phyloP scores from a whole-genome alignment of 2,888 invertebrate genomes.

The Rhodophaea formosa region DNA sequence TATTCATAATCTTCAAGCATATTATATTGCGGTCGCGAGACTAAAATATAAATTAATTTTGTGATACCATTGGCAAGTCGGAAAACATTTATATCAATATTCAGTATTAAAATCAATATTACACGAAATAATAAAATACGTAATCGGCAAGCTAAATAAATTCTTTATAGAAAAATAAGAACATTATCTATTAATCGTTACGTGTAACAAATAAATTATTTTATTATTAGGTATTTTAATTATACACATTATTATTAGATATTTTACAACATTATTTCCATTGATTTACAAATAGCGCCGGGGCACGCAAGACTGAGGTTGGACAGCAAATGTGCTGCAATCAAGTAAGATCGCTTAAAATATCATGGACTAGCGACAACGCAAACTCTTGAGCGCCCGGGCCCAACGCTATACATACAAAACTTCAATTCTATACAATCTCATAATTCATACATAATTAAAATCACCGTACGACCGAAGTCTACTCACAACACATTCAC shows the following conservation, averaged over 20 bases:
- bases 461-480: not conserved
- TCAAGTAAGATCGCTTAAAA: not conserved
- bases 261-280: constrained; percentile 51
- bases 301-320: not conserved
- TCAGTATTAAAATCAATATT: constrained; percentile 28
- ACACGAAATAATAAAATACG: constrained; percentile 48
- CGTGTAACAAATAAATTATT: constrained; percentile 60
- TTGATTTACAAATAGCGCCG: constrained; percentile 46
- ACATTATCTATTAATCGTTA: constrained; percentile 38
- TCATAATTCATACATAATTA: constrained; percentile 7
- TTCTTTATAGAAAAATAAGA: constrained; percentile 55
- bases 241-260: constrained; percentile 53
- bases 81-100: constrained; percentile 20
- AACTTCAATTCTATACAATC: constrained; percentile 12
- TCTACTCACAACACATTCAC: constrained; percentile 8
- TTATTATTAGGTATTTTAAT: constrained; percentile 48
- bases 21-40: constrained; percentile 18
- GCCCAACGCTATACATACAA: constrained; percentile 3
- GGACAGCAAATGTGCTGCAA: not conserved
- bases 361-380: not conserved
- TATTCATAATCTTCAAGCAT: constrained; percentile 9
- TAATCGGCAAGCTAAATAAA: constrained; percentile 63
- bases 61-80: constrained; percentile 68
- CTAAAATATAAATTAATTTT: constrained; percentile 37
- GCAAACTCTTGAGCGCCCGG: not conserved